A percentile compares a stretch with the other conserved stretches of the same genome.
Conservation (phyloP, 2,888 invertebrate genomes). For the Drosophila nigricruria region DNA sequence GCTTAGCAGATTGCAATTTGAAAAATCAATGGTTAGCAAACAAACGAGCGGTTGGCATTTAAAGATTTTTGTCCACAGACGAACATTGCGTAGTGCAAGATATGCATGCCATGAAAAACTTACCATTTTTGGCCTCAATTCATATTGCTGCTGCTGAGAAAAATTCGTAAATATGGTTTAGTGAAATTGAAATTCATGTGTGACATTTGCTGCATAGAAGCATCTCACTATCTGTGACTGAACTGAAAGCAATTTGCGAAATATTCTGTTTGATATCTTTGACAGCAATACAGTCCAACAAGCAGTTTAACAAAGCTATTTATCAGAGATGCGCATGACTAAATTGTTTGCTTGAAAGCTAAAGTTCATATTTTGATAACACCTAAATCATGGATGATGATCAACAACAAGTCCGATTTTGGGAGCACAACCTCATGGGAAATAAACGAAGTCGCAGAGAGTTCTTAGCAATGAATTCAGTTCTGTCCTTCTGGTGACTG, state of each 20-base stretch:
- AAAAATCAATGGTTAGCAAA: constrained; percentile 34
- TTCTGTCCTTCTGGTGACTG: too few relatives aligned
- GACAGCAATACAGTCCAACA: constrained; percentile 10
- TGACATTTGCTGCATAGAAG: constrained; percentile 35
- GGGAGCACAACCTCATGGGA: too few relatives aligned
- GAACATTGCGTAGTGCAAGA: constrained; percentile 15
- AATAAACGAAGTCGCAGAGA: too few relatives aligned
- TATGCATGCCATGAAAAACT: constrained; percentile 62
- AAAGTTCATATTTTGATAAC: background rate
- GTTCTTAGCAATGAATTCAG: too few relatives aligned
- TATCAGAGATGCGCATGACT: background rate
- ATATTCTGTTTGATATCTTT: constrained; percentile 48
- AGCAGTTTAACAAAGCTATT: constrained; percentile 28
- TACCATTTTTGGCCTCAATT: constrained; percentile 7
- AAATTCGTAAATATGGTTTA: constrained; percentile 52
- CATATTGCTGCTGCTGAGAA: constrained; percentile 11
- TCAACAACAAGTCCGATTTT: too few relatives aligned
- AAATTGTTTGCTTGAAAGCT: too few relatives aligned
- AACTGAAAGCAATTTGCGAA: constrained; percentile 53
- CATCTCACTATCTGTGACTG: constrained; percentile 18
- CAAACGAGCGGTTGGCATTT: background rate
- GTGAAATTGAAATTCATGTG: constrained; percentile 61
- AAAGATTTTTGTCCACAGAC: too few relatives aligned
- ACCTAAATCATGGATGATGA: background rate
- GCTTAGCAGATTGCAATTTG: constrained; percentile 20